Percentiles rank a stretch among this genome's conserved stretches.
Conservation (phyloP, 2,113 vertebrate species). For the Dryoscopus gambensis region DNA sequence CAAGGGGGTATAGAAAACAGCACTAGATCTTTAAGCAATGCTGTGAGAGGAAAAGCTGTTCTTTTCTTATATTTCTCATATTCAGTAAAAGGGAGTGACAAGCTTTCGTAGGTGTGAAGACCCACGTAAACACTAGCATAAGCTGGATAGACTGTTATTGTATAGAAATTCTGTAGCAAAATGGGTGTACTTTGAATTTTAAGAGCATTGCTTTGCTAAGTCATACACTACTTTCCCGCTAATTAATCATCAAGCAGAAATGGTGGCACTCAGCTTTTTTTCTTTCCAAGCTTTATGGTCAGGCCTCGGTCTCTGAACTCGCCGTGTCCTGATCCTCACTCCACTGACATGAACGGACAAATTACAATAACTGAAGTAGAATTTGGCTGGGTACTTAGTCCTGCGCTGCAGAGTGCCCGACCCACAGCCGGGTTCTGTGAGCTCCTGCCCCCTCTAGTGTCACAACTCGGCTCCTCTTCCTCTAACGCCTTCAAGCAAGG, state of each 20-base stretch:
- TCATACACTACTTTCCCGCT: neutral
- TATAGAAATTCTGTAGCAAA: neutral
- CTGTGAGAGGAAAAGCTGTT: neutral
- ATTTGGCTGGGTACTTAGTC: neutral
- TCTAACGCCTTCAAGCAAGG: neutral
- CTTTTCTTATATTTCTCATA: neutral
- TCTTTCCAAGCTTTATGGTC: neutral
- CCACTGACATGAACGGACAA: neutral
- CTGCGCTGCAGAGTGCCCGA: neutral
- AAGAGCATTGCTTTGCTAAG: neutral
- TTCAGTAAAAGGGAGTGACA: neutral
- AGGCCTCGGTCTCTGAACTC: neutral
- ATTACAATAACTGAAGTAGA: neutral
- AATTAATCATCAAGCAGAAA: neutral
- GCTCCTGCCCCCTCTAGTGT: constrained; percentile 49
- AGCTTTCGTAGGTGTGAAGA: neutral
- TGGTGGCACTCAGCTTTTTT: neutral
- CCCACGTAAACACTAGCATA: neutral
- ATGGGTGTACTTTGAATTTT: neutral
- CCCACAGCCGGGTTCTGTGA: neutral
- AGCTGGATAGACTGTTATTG: neutral
- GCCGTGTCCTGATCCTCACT: neutral
- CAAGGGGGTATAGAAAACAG: neutral
- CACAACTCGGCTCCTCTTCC: neutral
- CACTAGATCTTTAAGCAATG: neutral